These are phyloP conservation scores for Galago senegalensis DNA, from an alignment of 2,797 vertebrate genomes.

Conservation along the genomic window DNA sequence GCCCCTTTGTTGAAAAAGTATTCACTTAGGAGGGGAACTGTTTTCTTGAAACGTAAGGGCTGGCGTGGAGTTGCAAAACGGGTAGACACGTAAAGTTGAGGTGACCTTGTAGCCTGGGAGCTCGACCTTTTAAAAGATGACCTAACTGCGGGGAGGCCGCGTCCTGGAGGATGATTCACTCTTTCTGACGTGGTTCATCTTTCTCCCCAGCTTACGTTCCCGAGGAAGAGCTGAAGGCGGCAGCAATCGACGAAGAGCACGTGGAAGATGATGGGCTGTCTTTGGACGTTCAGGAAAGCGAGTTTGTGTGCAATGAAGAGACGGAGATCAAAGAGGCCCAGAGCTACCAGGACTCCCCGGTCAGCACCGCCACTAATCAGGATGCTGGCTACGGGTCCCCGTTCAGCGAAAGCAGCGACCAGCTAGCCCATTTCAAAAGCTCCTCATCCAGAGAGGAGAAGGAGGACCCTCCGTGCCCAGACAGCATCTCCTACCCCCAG, in stretches of 20 bases:
- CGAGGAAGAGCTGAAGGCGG: slow-evolving; percentile 96
- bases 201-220: slow-evolving; percentile 96
- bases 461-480: slow-evolving; percentile 91
- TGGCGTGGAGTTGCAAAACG: rapidly evolving
- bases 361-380: slow-evolving; percentile 97
- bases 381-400: slow-evolving; percentile 98
- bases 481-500: slow-evolving; percentile 94
- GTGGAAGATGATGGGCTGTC: slow-evolving; percentile 95
- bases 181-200: slow-evolving; percentile 83
- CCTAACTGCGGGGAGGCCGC: slow-evolving; percentile 29
- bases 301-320: slow-evolving; percentile 95
- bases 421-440: slow-evolving; percentile 95
- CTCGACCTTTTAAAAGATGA: slow-evolving; percentile 20
- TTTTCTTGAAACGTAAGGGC: rapidly evolving
- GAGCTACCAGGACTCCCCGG: slow-evolving; percentile 97
- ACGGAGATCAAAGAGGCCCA: slow-evolving; percentile 94
- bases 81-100: background rate
- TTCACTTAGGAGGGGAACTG: rapidly evolving
- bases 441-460: slow-evolving; percentile 94
- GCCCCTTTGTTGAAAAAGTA: rapidly evolving
- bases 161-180: slow-evolving; percentile 13
- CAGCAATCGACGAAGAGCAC: slow-evolving; percentile 94
- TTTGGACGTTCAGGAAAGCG: slow-evolving; percentile 95
- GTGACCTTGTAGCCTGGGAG: background rate
- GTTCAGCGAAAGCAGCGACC: slow-evolving; percentile 97